phyloP scores from a whole-genome alignment of 23 tunicate genomes.

The Diplosoma virens region DNA sequence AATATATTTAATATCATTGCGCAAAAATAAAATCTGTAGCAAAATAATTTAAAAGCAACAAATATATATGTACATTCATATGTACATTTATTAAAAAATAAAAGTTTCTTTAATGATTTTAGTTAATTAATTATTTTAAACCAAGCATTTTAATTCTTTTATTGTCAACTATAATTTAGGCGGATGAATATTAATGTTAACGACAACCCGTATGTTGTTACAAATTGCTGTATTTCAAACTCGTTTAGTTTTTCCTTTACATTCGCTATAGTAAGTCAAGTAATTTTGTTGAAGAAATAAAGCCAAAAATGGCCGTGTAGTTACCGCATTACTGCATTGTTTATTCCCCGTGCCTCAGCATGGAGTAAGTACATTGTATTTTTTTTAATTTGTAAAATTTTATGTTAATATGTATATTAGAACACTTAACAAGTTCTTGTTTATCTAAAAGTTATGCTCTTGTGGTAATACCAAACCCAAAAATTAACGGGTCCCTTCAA shows the following conservation, averaged over 20 bases:
- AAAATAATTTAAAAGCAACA: not conserved
- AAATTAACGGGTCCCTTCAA: too few species aligned
- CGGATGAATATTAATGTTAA: too few species aligned
- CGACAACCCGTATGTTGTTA: not conserved
- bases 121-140: not conserved
- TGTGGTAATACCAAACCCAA: too few species aligned
- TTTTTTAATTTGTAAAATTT: too few species aligned
- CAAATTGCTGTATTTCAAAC: not conserved
- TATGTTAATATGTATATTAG: too few species aligned
- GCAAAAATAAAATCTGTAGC: not conserved
- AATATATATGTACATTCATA: too few species aligned
- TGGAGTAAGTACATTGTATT: constrained; percentile 63
- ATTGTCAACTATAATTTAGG: too few species aligned
- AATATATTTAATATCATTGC: not conserved
- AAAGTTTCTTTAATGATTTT: constrained; percentile 22
- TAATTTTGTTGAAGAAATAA: not conserved
- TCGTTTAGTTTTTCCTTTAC: not conserved
- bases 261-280: not conserved
- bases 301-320: constrained; percentile 80
- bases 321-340: constrained; percentile 49
- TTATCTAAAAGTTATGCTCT: too few species aligned
- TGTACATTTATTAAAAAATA: too few species aligned
- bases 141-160: too few species aligned
- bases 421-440: too few species aligned
- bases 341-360: constrained; percentile 69